phyloP scores from a whole-genome alignment of 1,140 invertebrate genomes.

The Hylaeus anthracinus region DNA sequence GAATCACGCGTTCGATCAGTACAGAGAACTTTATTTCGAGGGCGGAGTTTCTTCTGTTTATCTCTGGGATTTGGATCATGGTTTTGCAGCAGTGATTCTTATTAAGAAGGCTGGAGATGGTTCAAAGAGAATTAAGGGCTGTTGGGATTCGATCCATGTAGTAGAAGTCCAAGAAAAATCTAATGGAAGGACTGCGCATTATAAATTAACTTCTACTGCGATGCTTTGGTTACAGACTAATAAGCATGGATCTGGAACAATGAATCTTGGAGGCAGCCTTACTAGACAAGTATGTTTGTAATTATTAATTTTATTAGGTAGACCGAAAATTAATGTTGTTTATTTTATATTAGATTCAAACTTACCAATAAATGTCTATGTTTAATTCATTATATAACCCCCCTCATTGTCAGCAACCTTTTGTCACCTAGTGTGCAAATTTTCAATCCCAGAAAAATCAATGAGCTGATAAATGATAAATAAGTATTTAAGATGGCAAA shows the following conservation, averaged over 20 bases:
- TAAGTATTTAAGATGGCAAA: too few relatives aligned
- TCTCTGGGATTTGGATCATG: constrained; percentile 99
- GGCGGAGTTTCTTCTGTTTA: constrained; percentile 99
- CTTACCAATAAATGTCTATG: too few relatives aligned
- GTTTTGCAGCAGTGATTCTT: constrained; percentile 99
- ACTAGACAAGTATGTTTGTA: constrained; percentile 91
- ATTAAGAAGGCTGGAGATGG: constrained; percentile 99
- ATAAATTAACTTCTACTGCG: constrained; percentile 99
- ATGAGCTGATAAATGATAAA: too few relatives aligned
- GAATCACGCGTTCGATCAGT: constrained; percentile 99
- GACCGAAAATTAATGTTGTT: too few relatives aligned
- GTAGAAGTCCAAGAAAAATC: constrained; percentile 99
- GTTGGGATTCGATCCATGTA: constrained; percentile 99
- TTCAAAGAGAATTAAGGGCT: constrained; percentile 98
- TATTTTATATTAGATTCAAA: too few relatives aligned
- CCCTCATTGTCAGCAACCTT: too few relatives aligned
- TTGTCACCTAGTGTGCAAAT: too few relatives aligned
- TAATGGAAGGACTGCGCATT: constrained; percentile 96
- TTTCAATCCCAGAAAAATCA: too few relatives aligned
- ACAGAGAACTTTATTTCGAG: constrained; percentile 99
- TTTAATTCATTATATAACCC: too few relatives aligned
- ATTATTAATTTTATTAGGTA: not conserved
- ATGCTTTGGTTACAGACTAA: constrained; percentile 99
- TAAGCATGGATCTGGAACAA: constrained; percentile 97
- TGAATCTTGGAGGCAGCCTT: constrained; percentile 98